Conservation (phyloP, 2,888 invertebrate genomes). For the Leucozona laternaria region DNA sequence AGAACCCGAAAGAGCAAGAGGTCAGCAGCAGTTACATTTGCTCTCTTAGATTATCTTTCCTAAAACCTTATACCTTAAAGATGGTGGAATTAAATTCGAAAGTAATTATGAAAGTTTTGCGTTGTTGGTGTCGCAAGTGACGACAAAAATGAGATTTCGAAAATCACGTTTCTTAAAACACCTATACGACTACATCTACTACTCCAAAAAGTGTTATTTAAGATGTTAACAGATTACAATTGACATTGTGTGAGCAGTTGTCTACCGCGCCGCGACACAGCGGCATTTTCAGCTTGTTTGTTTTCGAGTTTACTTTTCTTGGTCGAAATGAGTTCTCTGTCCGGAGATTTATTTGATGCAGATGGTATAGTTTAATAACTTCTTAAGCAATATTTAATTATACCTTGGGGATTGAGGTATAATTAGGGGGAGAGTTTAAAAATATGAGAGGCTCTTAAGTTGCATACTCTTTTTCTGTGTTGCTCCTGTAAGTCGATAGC, state of each 20-base stretch:
- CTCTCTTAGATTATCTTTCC: slow-evolving; percentile 11
- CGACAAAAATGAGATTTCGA: neutral
- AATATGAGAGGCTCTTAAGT: neutral
- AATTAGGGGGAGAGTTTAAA: slow-evolving; percentile 6
- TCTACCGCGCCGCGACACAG: neutral
- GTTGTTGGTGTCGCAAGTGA: neutral
- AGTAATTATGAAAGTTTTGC: slow-evolving; percentile 43
- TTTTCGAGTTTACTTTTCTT: slow-evolving; percentile 1
- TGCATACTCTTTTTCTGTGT: neutral
- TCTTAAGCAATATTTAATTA: slow-evolving; percentile 37
- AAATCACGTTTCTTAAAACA: neutral
- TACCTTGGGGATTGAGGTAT: slow-evolving; percentile 29
- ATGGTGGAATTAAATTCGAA: slow-evolving; percentile 44
- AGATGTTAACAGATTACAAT: slow-evolving; percentile 31
- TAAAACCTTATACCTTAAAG: slow-evolving; percentile 4
- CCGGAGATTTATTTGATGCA: slow-evolving; percentile 36
- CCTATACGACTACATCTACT: neutral
- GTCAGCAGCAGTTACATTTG: neutral
- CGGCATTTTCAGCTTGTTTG: neutral
- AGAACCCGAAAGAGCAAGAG: neutral
- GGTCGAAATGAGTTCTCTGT: neutral
- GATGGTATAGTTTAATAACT: slow-evolving; percentile 23
- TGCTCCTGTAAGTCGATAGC: neutral
- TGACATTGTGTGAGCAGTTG: neutral
- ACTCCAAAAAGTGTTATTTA: slow-evolving; percentile 25